Conservation (phyloP, 2,797 vertebrate genomes). For the Lutjanus argentimaculatus region DNA sequence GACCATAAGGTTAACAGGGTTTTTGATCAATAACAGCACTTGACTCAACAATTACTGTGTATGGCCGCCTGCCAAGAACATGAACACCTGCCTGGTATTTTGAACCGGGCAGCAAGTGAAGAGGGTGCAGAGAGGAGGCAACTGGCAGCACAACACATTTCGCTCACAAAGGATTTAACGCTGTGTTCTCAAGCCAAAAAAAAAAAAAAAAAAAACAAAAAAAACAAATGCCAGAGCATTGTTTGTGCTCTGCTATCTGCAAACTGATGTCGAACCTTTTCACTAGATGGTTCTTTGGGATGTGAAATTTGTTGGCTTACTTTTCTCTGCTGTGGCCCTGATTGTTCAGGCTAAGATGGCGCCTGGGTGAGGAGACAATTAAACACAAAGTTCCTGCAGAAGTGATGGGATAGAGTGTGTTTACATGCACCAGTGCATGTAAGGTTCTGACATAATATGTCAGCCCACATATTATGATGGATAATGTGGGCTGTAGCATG, state of each 20-base stretch:
- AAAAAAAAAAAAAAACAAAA: no score
- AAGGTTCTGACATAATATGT: neutral
- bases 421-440: neutral
- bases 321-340: neutral
- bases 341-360: neutral
- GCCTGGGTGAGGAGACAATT: neutral
- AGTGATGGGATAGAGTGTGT: neutral
- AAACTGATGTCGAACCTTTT: neutral
- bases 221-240: neutral
- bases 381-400: neutral
- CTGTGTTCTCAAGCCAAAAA: constrained; percentile 12
- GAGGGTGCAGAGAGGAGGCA: neutral
- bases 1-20: constrained; percentile 1
- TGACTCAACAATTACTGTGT: constrained; percentile 8
- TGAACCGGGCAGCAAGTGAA: neutral
- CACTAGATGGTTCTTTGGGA: neutral
- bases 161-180: constrained; percentile 20
- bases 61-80: neutral
- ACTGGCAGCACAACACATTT: constrained; percentile 12
- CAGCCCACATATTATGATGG: no score
- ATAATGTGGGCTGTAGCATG: neutral
- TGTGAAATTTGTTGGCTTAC: neutral
- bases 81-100: constrained; percentile 12
- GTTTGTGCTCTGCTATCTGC: neutral
- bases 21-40: constrained; percentile 26